Conservation (phyloP, 2,888 invertebrate species). For the Xestia ashworthii region DNA sequence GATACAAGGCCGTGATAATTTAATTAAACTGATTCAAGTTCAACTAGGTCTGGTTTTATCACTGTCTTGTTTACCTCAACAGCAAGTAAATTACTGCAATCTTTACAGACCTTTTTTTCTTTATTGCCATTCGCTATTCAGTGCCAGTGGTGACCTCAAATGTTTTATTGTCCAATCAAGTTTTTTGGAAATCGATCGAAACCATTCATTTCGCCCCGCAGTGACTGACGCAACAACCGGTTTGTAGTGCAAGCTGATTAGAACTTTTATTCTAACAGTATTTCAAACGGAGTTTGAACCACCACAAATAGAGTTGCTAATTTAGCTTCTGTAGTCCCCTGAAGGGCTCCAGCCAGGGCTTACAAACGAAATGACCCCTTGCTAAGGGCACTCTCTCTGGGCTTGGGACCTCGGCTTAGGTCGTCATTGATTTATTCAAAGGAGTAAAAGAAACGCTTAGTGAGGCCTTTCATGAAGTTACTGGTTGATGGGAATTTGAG, state of each 20-base stretch:
- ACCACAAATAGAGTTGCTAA: too few species aligned
- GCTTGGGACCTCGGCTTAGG: neutral
- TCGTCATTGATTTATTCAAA: neutral
- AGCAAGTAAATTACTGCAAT: neutral
- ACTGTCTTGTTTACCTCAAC: neutral
- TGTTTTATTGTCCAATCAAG: too few species aligned
- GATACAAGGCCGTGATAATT: neutral
- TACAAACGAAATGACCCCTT: neutral
- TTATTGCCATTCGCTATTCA: neutral
- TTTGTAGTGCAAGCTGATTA: too few species aligned
- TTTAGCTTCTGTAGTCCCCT: too few species aligned
- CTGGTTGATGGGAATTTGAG: neutral
- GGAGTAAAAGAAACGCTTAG: neutral
- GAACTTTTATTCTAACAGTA: too few species aligned
- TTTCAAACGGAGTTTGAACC: too few species aligned
- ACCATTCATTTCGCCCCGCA: too few species aligned
- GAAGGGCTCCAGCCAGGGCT: neutral
- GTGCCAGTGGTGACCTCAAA: neutral
- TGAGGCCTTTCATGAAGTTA: neutral
- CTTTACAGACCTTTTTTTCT: neutral
- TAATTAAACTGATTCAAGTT: neutral
- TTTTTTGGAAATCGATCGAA: too few species aligned
- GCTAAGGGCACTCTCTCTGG: neutral
- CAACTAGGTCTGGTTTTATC: neutral
- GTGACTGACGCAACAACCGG: too few species aligned